phyloP scores from a whole-genome alignment of 2,888 invertebrate genomes.

The Magallana nippona region DNA sequence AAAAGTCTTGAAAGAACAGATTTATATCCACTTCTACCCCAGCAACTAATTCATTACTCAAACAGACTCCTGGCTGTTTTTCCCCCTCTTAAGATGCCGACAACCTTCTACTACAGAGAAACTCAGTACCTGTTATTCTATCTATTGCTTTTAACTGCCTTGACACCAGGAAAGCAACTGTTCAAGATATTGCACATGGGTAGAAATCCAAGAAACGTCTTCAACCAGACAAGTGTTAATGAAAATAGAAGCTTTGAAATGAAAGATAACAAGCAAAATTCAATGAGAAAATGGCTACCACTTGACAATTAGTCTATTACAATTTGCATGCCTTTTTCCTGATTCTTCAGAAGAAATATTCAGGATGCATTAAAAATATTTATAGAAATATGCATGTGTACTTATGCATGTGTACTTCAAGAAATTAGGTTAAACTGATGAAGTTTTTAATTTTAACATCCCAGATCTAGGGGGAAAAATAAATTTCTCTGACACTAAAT shows the following conservation, averaged over 20 bases:
- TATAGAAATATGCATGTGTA: no score
- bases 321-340: background rate
- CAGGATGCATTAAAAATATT: no score
- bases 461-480: no score
- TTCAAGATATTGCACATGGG: constrained; percentile 30
- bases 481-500: background rate
- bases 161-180: constrained; percentile 22
- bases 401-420: no score
- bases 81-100: background rate
- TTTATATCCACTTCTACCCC: constrained; percentile 27
- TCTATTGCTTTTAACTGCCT: constrained; percentile 27
- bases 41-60: constrained; percentile 33
- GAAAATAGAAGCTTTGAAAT: background rate
- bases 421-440: no score
- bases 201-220: constrained; percentile 7
- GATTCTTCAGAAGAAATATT: no score
- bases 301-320: background rate
- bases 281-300: background rate
- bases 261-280: background rate
- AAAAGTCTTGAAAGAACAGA: constrained; percentile 40
- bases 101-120: background rate
- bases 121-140: constrained; percentile 26
- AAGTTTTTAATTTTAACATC: no score
- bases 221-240: background rate
- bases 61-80: constrained; percentile 3